phyloP scores from a whole-genome alignment of 2,888 invertebrate species.

The Tortricodes alternella region DNA sequence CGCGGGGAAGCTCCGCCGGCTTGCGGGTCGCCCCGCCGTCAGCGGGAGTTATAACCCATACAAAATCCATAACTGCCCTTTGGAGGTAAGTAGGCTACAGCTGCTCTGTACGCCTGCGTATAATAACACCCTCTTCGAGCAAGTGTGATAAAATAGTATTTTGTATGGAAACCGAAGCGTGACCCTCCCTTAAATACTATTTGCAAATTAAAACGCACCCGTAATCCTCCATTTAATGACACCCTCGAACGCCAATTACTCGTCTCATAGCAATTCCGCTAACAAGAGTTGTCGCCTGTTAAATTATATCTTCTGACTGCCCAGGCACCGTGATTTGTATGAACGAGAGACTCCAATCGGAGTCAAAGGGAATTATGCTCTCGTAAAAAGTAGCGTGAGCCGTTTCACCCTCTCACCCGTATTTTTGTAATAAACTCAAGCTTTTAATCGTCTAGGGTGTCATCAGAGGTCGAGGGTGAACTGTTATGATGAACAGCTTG shows the following conservation, averaged over 20 bases:
- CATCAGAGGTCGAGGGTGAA: constrained; percentile 3
- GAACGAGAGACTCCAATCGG: not conserved
- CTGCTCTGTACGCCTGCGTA: too few species aligned
- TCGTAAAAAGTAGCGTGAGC: constrained; percentile 2
- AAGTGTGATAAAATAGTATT: too few species aligned
- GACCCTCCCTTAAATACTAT: too few species aligned
- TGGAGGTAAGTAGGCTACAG: too few species aligned
- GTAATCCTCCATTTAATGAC: constrained; percentile 59
- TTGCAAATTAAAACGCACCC: constrained; percentile 55
- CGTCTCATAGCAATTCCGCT: constrained; percentile 42
- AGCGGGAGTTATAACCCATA: too few species aligned
- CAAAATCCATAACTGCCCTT: too few species aligned
- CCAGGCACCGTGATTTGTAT: not conserved
- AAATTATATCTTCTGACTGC: constrained; percentile 2
- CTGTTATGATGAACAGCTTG: not conserved
- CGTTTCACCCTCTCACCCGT: not conserved
- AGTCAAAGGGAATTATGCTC: not conserved
- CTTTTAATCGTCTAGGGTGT: not conserved
- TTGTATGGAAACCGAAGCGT: too few species aligned
- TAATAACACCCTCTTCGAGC: too few species aligned
- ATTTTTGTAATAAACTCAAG: constrained; percentile 9
- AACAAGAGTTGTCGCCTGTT: constrained; percentile 43
- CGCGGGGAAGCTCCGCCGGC: too few species aligned
- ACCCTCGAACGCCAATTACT: constrained; percentile 52
- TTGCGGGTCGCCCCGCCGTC: too few species aligned